phyloP scores from a whole-genome alignment of 1,140 invertebrate species.

The Hypsibius dujardini region DNA sequence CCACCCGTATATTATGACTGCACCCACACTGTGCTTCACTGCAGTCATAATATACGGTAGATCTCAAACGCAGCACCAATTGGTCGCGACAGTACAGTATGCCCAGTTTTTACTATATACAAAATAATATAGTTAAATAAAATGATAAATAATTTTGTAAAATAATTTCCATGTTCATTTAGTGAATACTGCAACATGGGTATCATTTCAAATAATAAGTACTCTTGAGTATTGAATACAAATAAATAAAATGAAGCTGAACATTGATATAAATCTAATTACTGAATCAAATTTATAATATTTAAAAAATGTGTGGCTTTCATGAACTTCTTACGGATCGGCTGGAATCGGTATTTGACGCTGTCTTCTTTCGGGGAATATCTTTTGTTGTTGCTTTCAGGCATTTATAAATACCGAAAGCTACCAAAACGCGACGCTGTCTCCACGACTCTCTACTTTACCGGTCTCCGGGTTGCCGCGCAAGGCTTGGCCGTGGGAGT shows the following conservation, averaged over 20 bases:
- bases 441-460: constrained; percentile 1
- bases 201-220: too few relatives aligned
- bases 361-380: background rate
- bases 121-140: too few relatives aligned
- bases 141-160: too few relatives aligned
- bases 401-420: background rate
- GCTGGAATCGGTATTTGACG: background rate
- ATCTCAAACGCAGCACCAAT: too few relatives aligned
- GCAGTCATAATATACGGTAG: too few relatives aligned
- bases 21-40: too few relatives aligned
- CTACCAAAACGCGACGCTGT: background rate
- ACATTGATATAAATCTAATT: background rate
- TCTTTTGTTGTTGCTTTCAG: background rate
- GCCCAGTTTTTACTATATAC: too few relatives aligned
- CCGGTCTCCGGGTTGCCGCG: background rate
- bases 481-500: constrained; percentile 11
- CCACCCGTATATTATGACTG: too few relatives aligned
- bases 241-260: background rate
- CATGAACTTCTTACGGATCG: background rate
- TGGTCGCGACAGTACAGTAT: too few relatives aligned
- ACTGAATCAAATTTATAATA: background rate
- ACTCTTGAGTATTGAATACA: background rate
- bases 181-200: too few relatives aligned
- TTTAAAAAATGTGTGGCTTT: background rate
- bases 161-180: too few relatives aligned